phyloP scores from a whole-genome alignment of 2,888 invertebrate genomes.

The Byasa hedistus region DNA sequence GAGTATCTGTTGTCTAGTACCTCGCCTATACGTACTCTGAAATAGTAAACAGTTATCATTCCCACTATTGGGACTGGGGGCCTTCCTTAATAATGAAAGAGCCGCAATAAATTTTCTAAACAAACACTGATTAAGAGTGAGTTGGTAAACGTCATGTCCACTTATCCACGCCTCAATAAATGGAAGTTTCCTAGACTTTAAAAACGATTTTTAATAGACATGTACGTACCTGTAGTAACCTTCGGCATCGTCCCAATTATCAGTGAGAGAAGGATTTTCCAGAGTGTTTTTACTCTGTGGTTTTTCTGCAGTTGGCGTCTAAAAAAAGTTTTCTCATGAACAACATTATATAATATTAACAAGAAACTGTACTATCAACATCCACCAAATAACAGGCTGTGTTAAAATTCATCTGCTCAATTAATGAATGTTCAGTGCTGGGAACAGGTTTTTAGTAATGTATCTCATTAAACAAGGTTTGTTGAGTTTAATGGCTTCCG shows the following conservation, averaged over 20 bases:
- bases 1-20: constrained; percentile 93
- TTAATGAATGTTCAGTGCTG: not conserved
- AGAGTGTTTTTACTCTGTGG: constrained; percentile 48
- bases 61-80: too few relatives aligned
- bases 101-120: too few relatives aligned
- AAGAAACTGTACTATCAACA: too few relatives aligned
- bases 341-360: not conserved
- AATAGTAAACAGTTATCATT: constrained; percentile 24
- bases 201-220: not conserved
- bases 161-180: too few relatives aligned
- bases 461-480: too few relatives aligned
- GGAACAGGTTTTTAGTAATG: not conserved
- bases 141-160: too few relatives aligned
- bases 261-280: constrained; percentile 90
- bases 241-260: constrained; percentile 99
- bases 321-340: constrained; percentile 21
- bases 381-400: too few relatives aligned
- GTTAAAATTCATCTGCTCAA: not conserved
- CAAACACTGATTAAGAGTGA: too few relatives aligned
- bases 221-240: constrained; percentile 92
- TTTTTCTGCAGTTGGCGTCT: constrained; percentile 60
- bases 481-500: too few relatives aligned
- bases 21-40: constrained; percentile 95
- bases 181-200: too few relatives aligned
- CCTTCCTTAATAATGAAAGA: too few relatives aligned